Base-by-base conservation (phyloP, 1,140 invertebrate species). In the Aphelenchoides avenae region DNA sequence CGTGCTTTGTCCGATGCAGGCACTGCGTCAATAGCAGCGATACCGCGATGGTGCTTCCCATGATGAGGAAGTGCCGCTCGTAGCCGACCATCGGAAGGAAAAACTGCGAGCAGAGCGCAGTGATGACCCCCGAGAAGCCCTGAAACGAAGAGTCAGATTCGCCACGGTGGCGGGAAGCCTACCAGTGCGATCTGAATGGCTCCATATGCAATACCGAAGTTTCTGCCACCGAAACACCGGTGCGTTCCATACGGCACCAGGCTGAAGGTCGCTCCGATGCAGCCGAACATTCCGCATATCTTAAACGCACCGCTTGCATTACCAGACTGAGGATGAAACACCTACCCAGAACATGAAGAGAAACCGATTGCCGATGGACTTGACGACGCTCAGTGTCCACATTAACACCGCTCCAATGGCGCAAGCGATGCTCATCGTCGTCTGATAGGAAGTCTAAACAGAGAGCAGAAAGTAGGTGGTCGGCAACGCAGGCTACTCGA, bases 181-280 rank as follows among this genome's bases (percentile, higher is more conserved):
- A 64, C 62, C 27, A 71, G 30, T 7, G 49, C 53, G 53, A 67
- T 27, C 37, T 67, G 65, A 51, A 64, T 31, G 30, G 52, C 57
- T 5, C 65, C 65, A 63, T 67, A 67, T 5, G 60, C 50, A 27
- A 67, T 49, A 1, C 60, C 68, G 34, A 67, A 67, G 44, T 67
- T 67, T 39, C 44, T 34, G 2, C 41, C 22, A 2, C 65, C 65
- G 50, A 67, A 67, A 11, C 67, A 56, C 13, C 42, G 53, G 48
- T 67, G 67, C 11, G 46, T 37, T 11, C 52, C 65, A 50, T 57
- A 67, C 9, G 65, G 65, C 15, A 67, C 15, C 15, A 67, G 36
- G 9, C 50, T 52, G 52, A 50, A 67, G 7, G 68, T 71, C 24
- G 68, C 68, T 3, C 65, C 65, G 27, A 67, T 44, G 33, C 52